Base-by-base conservation (phyloP, 2,113 vertebrate species). In the Chionodraco myersi region DNA sequence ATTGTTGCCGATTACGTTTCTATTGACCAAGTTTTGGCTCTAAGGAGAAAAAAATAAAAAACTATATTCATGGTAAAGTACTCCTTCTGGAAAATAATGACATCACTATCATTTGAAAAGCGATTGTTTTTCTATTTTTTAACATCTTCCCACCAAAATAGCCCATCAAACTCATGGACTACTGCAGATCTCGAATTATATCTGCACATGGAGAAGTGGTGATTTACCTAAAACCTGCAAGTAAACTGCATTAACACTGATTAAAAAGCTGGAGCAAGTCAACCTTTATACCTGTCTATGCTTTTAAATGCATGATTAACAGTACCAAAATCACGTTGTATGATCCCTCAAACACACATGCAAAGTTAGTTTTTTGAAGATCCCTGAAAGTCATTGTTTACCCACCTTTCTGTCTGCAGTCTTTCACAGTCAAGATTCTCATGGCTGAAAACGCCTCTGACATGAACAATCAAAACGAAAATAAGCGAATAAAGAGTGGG, bases 401-500 rank as follows among this genome's bases (percentile, higher is more conserved):
- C 18, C 15, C 13, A 6, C 5, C 2, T 36, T 72, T 51, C 34
- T 57, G 9, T 34, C 15, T 54, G 0, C 52, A 34, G 44, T 47
- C 6, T 74, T 9, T 44, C 2, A 21, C 21, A 75, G 44, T 52
- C 44, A 4, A 41, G 11, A 60, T 41, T 36, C 59, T 26, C 36
- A 2, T 44, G 9, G 0, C 3, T 83, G 79, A 10, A 69, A 26
- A 49, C 18, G 13, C 14, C 13, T 18, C 1, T n/a, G 4, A 44
- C 12, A 3, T 79, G n/a, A 80, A n/a, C 9, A 11, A n/a, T 12
- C 5, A 12, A n/a, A 52, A 26, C 9, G 18, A 18, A 51, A 62
- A 66, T 30, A 13, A 5, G 5, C 1, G 18, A 26, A 13, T 36
- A 11, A 53, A 66, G 72, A 73, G 70, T 80, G 75, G 85, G 86